phyloP scores from a whole-genome alignment of 2,797 vertebrate genomes.

The Gadopsis marmoratus region DNA sequence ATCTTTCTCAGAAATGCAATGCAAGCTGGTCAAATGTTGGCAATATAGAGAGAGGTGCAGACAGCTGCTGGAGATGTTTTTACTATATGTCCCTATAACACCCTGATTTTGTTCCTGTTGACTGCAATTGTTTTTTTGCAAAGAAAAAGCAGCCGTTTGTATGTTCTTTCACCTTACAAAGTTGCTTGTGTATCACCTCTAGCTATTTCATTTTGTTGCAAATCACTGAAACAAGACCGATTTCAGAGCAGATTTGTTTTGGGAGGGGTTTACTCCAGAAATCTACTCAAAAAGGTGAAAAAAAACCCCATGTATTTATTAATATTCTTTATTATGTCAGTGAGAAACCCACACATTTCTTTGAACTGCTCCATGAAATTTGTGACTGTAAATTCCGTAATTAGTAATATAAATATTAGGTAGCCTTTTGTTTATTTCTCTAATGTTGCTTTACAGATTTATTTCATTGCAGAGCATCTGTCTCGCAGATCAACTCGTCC shows the following conservation, averaged over 20 bases:
- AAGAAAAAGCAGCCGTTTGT: slow-evolving; percentile 10
- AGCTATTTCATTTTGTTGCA: slow-evolving; percentile 32
- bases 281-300: slow-evolving; percentile 30
- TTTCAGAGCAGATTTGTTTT: slow-evolving; percentile 20
- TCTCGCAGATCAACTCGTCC: slow-evolving; percentile 57
- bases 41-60: slow-evolving; percentile 23
- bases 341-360: slow-evolving; percentile 60
- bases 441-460: slow-evolving; percentile 76
- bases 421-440: slow-evolving; percentile 72
- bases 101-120: slow-evolving; percentile 12
- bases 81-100: slow-evolving; percentile 26
- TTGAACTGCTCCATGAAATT: slow-evolving; percentile 74
- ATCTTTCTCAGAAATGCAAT: slow-evolving; percentile 14
- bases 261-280: slow-evolving; percentile 18
- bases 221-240: slow-evolving; percentile 32
- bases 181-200: slow-evolving; percentile 39
- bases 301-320: slow-evolving; percentile 76
- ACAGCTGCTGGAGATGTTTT: slow-evolving; percentile 19
- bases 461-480: slow-evolving; percentile 71
- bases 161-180: slow-evolving; percentile 20
- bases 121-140: not conserved
- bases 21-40: slow-evolving; percentile 17
- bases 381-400: slow-evolving; percentile 85
- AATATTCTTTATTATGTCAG: slow-evolving; percentile 76
- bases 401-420: slow-evolving; percentile 88